A percentile compares a stretch with the other conserved stretches of the same genome.
phyloP scores from a whole-genome alignment of 2,113 vertebrate species.

The Macquaria ambigua region DNA sequence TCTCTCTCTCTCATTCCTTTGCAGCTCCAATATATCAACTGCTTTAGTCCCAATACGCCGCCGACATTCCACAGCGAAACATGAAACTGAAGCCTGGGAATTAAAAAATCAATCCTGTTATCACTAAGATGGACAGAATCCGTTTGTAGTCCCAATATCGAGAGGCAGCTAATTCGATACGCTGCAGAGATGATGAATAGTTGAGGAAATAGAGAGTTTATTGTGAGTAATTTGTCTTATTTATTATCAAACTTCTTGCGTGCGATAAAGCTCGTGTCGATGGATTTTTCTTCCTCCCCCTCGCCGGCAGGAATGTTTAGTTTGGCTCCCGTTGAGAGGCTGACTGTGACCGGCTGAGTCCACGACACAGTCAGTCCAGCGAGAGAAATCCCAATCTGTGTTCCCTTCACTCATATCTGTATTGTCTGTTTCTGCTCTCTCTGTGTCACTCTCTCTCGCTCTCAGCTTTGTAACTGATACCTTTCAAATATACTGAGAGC shows the following conservation, averaged over 20 bases:
- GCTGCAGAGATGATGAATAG: slow-evolving; percentile 55
- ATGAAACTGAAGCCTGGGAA: slow-evolving; percentile 36
- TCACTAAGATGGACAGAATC: slow-evolving; percentile 20
- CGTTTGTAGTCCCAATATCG: not conserved
- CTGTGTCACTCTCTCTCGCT: slow-evolving; percentile 2
- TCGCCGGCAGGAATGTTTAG: slow-evolving; percentile 58
- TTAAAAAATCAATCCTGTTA: slow-evolving; percentile 31
- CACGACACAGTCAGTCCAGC: slow-evolving; percentile 21
- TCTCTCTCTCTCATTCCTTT: slow-evolving; percentile 25
- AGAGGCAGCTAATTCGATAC: slow-evolving; percentile 14
- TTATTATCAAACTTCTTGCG: slow-evolving; percentile 61
- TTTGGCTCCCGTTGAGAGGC: slow-evolving; percentile 61
- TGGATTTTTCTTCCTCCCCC: not conserved
- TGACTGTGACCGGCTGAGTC: slow-evolving; percentile 40
- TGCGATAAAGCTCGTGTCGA: slow-evolving; percentile 40
- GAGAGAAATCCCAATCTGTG: slow-evolving; percentile 21
- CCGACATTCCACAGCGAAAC: slow-evolving; percentile 53
- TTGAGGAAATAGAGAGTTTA: slow-evolving; percentile 52
- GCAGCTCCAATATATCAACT: slow-evolving; percentile 10
- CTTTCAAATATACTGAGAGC: slow-evolving; percentile 70
- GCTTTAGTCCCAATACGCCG: not conserved
- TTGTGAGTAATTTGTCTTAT: slow-evolving; percentile 67
- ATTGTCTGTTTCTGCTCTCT: slow-evolving; percentile 35
- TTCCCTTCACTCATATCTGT: slow-evolving; percentile 28
- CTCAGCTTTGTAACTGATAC: slow-evolving; percentile 72